These are phyloP conservation scores for Drosophila pseudoananassae DNA, from an alignment of 1,140 invertebrate species.

Conservation along the genomic window DNA sequence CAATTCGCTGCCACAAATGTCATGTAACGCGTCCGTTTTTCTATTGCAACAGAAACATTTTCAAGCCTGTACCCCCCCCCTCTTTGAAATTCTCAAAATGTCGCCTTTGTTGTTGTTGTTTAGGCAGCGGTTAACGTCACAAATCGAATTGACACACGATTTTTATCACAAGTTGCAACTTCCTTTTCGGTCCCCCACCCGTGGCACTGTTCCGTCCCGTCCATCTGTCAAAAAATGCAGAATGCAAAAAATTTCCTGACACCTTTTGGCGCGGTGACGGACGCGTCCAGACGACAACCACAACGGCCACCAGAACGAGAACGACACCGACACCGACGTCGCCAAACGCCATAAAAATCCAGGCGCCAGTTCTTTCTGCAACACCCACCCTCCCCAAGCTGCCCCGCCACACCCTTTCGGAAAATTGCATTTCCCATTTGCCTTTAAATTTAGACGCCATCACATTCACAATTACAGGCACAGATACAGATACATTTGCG, in stretches of 20 bases:
- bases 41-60: conserved; percentile 65
- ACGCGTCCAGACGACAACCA: conserved; percentile 58
- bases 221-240: conserved; percentile 68
- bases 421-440: conserved; percentile 3
- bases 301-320: conserved; percentile 13
- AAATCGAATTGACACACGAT: conserved; percentile 80
- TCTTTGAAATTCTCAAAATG: conserved; percentile 13
- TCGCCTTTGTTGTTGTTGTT: conserved; percentile 65
- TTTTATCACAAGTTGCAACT: conserved; percentile 66
- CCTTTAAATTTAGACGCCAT: conserved; percentile 67
- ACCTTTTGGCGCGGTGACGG: conserved; percentile 69
- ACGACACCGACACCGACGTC: conserved; percentile 36
- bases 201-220: neutral
- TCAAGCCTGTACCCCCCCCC: conserved; percentile 21
- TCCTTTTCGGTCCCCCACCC: conserved; percentile 13
- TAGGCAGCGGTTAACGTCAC: conserved; percentile 77
- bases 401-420: neutral
- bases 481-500: conserved; percentile 27
- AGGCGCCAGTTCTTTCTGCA: conserved; percentile 53
- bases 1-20: conserved; percentile 77
- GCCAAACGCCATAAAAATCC: conserved; percentile 64
- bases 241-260: conserved; percentile 67
- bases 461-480: conserved; percentile 27
- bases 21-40: conserved; percentile 76
- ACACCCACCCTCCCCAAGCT: neutral